Evolutionary conservation across 2,797 vertebrate genomes (phyloP), one percentile per base, ranked within the genome.

Genomic region (Synaphobranchus kaupii): DNA sequence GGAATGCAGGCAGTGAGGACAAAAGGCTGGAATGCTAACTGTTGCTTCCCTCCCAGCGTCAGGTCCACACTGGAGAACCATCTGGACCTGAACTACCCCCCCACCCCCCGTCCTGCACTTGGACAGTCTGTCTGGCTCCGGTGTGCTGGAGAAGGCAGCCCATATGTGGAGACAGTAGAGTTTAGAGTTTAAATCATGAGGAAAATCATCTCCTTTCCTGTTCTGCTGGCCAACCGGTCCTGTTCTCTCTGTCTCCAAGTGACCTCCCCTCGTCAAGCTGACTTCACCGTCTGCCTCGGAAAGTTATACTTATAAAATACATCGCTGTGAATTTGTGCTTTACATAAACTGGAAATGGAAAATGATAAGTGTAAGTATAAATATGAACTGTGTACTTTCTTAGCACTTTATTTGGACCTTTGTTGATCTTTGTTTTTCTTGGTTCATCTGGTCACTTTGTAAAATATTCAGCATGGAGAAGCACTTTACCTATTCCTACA

Each of bases 81-180:
- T 89, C 88, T 96, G 93, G 94, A 95, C 12, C 0, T 87, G 86
- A 96, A 44, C 66, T 28, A 44, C 85, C 82, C 90, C 91, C 25
- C 83, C 87, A 73, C 88, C 94, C 85, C 92, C 91, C 47, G 92
- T 88, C 15, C 91, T 95, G 39, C 39, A 39, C 39, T 39, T 39
- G 0, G 90, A 95, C 4, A 66, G 44, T 25, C 87, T 96, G 3
- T 86, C 91, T 92, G 52, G 85, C 92, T 31, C 91, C 95, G 88
- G 90, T 87, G 50, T 52, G 0, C 90, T 94, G 48, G 92, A 88
- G 22, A 91, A 95, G 44, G 94, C 89, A 8, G 91, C 91, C 3
- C 94, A 94, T 0, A 93, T 94, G 87, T 96, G 95, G 96, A 94
- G 58, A 83, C 88, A 92, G 94, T 94, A 47, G 91, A 52, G 50